These are phyloP conservation scores for Megalonaias nervosa DNA, from an alignment of 1,140 invertebrate genomes.

Conservation along the genomic window DNA sequence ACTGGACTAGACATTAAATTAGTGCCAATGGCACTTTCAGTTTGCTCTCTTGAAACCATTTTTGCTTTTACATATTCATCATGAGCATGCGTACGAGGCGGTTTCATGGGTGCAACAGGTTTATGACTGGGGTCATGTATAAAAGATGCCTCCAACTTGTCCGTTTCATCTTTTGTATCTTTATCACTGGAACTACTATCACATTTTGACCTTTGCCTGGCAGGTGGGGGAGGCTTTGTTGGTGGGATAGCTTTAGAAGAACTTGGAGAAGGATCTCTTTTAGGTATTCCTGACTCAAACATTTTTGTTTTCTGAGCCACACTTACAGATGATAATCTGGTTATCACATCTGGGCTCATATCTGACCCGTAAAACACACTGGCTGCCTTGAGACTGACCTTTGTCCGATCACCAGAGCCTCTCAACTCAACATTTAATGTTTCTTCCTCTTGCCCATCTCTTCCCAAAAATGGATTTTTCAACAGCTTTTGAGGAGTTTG, in stretches of 20 bases:
- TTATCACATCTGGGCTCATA: not conserved
- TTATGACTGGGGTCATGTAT: not conserved
- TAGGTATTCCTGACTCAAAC: conserved; percentile 35
- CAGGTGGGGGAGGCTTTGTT: conserved; percentile 35
- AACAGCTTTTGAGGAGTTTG: not conserved
- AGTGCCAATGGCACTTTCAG: no score
- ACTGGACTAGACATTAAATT: no score
- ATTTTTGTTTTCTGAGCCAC: conserved; percentile 43
- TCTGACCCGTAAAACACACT: not conserved
- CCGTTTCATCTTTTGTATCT: not conserved
- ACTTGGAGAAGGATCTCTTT: not conserved
- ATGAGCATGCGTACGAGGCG: conserved; percentile 46
- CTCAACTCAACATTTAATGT: conserved; percentile 10
- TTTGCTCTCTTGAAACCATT: conserved; percentile 9
- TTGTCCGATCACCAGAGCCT: not conserved
- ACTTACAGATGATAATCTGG: conserved; percentile 14
- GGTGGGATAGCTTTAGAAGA: conserved; percentile 7
- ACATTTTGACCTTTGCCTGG: conserved; percentile 34
- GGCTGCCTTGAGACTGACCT: not conserved
- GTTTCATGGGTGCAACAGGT: conserved; percentile 40
- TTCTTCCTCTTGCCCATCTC: conserved; percentile 5
- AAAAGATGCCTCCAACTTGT: not conserved
- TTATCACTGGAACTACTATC: conserved; percentile 1
- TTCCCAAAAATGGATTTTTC: not conserved
- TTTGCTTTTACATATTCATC: conserved; percentile 45